Evolutionary conservation across 2,888 invertebrate species (phyloP), one percentile per base, ranked within the genome.

Genomic region (Hyposoter didymator): DNA sequence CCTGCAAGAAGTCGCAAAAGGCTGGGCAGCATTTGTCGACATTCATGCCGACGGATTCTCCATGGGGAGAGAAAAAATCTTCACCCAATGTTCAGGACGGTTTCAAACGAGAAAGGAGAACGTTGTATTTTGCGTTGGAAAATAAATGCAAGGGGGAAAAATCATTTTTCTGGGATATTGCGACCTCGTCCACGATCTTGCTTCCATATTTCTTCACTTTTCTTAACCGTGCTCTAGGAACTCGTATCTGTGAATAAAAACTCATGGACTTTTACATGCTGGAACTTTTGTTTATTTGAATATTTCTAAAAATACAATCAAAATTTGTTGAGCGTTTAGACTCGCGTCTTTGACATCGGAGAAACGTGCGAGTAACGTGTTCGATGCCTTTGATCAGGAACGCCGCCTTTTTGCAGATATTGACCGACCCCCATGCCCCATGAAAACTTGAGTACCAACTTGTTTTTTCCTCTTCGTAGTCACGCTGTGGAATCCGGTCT

Each of bases 191-290:
- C 70, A 49, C 17, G 76, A 73, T 59, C 66, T 67, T 67, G 59
- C 49, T 47, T 47, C 59, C 86, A 64, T 75, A 72, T 75, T 12
- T 59, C 59, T 74, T 86, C 59, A 28, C 49, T 64, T 19, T 64
- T 43, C 22, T 47, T 59, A 66, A 35, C 70, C 52, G 14, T 22
- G 72, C n/a, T 32, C 12, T 39, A n/a, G 10, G 8, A n/a, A 74
- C 59, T 52, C 22, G 12, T 4, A 28, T 28, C 10, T 3, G 12
- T 3, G 12, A 55, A 12, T 22, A 4, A 12, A 55, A 22, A 22
- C 55, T 22, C 12, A 2, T 14, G 5, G 59, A 28, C 55, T 8
- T 3, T 17, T 19, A 55, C 22, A 10, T 0, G 10, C 10, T 19
- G 22, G 22, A 12, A 3, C 10, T 22, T 22, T 3, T 10, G 22